Base-by-base conservation (phyloP, 2,113 vertebrate species). In the Phalacrocorax carbo region DNA sequence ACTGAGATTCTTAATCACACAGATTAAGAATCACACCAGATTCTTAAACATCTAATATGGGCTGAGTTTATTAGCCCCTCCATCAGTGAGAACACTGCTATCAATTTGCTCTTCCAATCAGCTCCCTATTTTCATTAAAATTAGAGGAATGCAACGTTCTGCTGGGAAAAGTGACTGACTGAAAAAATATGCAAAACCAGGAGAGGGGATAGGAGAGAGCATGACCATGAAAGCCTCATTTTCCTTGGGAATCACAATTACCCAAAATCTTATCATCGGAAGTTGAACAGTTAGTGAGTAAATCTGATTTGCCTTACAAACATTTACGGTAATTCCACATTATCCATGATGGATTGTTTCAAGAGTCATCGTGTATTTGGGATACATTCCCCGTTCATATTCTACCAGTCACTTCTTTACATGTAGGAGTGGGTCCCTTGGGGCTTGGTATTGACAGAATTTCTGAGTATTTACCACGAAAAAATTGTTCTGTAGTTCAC, bases 371-470 rank as follows among this genome's bases (percentile, higher is more conserved):
- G 18, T 68, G 82, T 32, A 71, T 92, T 92, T 85, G 40, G 40
- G 61, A 64, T 44, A 9, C 7, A 40, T 17, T 4, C 36, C 46
- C 34, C 61, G 27, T 36, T 86, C 36, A 25, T 13, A 36, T 32
- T 16, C n/a, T 54, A 44, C 36, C 72, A 60, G 49, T 44, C 38
- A 90, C 44, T 25, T 42, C 27, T 70, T 86, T 16, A 86, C 21
- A 48, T 0, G 0, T 22, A 27, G 17, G 55, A 85, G 26, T 29
- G 7, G 5, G 15, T 69, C 17, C 22, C 55, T 58, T 0, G 0
- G 32, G 30, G 13, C 27, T 58, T 66, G 42, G 10, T 30, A 85
- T 8, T 48, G 26, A 55, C 34, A 83, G 61, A 80, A 91, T 18
- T 91, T 65, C 61, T 68, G 46, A 68, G 32, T 26, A 75, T 58